Conservation (phyloP, 1,140 invertebrate genomes). For the Diplogasteroides magnus region DNA sequence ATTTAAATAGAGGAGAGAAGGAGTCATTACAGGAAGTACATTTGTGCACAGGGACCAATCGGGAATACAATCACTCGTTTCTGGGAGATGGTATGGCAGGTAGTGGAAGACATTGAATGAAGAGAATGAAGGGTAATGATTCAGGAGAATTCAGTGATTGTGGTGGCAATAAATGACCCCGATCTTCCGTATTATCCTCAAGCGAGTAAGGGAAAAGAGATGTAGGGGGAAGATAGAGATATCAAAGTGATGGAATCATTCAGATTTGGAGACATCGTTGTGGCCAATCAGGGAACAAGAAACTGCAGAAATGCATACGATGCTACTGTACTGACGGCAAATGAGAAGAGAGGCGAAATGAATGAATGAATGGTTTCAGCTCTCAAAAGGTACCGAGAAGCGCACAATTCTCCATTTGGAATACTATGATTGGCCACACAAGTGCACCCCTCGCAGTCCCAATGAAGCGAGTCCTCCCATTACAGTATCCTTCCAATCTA, state of each 20-base stretch:
- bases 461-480: background rate
- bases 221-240: background rate
- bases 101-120: background rate
- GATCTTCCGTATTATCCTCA: background rate
- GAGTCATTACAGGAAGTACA: background rate
- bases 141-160: background rate
- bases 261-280: too few relatives aligned
- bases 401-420: background rate
- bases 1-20: too few relatives aligned
- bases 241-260: background rate
- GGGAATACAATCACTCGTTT: background rate
- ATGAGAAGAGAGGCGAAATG: too few relatives aligned
- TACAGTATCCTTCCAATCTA: background rate
- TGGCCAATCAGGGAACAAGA: background rate
- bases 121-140: background rate
- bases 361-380: too few relatives aligned
- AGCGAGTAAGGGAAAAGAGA: background rate
- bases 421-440: background rate
- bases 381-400: background rate
- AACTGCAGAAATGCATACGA: background rate
- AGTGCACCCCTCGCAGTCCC: background rate
- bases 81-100: background rate
- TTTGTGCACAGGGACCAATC: background rate
- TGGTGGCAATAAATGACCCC: background rate
- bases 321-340: background rate